Percentiles rank a stretch among this genome's conserved stretches.
Evolutionary conservation across 2,888 invertebrate genomes (phyloP).

Genomic region (Eucera pruinosa): DNA sequence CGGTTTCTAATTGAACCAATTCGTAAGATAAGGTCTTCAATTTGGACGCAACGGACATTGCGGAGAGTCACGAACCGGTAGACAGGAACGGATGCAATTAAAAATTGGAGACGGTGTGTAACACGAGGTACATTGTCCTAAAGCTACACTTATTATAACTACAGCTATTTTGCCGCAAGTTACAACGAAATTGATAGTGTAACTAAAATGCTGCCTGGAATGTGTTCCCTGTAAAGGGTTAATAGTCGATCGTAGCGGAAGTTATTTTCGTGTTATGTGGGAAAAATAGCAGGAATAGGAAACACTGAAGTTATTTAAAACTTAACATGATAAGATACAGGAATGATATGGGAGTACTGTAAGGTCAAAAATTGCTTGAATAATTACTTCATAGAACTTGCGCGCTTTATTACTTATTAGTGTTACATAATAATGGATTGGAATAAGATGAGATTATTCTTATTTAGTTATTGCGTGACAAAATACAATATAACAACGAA

Average conservation of each 20-base stretch:
- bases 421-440: no score
- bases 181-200: slow-evolving; percentile 26
- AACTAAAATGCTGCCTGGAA: slow-evolving; percentile 29
- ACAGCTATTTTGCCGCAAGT: slow-evolving; percentile 25
- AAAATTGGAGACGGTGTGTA: slow-evolving; percentile 22
- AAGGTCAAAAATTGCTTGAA: no score
- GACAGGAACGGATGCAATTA: slow-evolving; percentile 53
- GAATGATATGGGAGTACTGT: no score
- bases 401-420: no score
- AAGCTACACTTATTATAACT: slow-evolving; percentile 45
- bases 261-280: not conserved
- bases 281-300: not conserved
- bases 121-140: slow-evolving; percentile 6
- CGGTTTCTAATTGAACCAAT: slow-evolving; percentile 72
- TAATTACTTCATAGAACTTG: no score
- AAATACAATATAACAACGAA: no score
- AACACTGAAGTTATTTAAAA: not conserved
- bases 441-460: no score
- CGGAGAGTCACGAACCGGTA: slow-evolving; percentile 74
- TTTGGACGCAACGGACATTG: slow-evolving; percentile 74
- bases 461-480: no score
- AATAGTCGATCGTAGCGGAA: not conserved
- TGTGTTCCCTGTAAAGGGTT: not conserved
- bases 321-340: no score
- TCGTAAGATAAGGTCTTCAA: slow-evolving; percentile 76